Base-by-base conservation (phyloP, 1,140 invertebrate species). In the Meloidogyne hapla region DNA sequence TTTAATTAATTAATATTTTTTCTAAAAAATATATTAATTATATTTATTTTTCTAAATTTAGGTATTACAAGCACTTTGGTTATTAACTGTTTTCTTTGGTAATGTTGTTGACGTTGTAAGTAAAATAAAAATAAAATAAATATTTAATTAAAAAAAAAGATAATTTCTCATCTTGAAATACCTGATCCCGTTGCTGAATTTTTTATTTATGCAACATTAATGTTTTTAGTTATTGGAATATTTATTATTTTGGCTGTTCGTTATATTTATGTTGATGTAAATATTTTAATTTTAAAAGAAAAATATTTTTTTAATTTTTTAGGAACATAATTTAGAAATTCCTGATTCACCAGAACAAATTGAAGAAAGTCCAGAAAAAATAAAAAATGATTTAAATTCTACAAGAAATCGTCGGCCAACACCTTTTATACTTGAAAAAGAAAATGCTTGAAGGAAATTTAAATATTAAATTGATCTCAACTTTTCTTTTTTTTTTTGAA, bases 21-120 rank as follows among this genome's bases (percentile, higher is more conserved):
- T 25, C 18, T n/a, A n/a, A 10, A 8, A 26, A 18, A 21, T 63
- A n/a, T 12, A 40, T 73, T 23, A 69, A 13, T 62, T 8, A 15
- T 21, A 12, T 21, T 5, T 56, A n/a, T n/a, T 42, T 64, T 23
- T 56, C 38, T 45, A 62, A 79, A 40, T 33, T n/a, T 40, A 42
- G 40, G 76, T 83, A n/a, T 56, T 56, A 56, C 77, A 84, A 82
- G 84, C 84, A 0, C 69, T 87, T 65, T 86, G 84, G 84, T 71
- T 87, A 26, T n/a, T 86, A 66, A 86, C 85, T 13, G 82, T 79
- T 15, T 85, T 86, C 68, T 79, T 86, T 68, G 84, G 84, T 69
- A 87, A 86, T 63, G n/a, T 87, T 56, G 73, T 77, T 23, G 76
- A 77, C 62, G 73, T 77, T 65, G 70, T 61, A 28, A 63, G 13